phyloP scores from a whole-genome alignment of 2,888 invertebrate species.

The Cordilura impudica region DNA sequence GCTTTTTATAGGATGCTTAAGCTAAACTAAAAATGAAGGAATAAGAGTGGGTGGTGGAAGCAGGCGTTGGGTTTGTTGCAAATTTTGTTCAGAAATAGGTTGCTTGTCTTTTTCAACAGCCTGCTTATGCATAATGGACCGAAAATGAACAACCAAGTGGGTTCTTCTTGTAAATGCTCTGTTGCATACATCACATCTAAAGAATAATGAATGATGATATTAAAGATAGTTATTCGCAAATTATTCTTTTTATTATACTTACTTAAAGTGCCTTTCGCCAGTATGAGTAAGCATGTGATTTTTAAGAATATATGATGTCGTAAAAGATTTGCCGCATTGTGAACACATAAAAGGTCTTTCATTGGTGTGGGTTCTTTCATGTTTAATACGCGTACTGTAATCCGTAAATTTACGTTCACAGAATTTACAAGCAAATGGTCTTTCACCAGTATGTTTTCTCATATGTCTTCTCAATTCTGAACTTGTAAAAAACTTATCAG shows the following conservation, averaged over 20 bases:
- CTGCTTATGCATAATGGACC: constrained; percentile 64
- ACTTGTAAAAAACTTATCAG: constrained; percentile 71
- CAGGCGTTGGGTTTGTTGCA: constrained; percentile 3
- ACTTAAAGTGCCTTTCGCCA: constrained; percentile 72
- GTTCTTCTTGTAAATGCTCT: constrained; percentile 63
- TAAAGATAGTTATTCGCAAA: neutral
- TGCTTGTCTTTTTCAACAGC: constrained; percentile 61
- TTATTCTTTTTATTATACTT: constrained; percentile 16
- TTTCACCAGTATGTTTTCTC: constrained; percentile 71
- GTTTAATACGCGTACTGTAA: constrained; percentile 71
- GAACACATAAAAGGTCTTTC: constrained; percentile 71
- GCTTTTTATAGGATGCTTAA: no score
- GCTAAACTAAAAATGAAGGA: constrained; percentile 33
- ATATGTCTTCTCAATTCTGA: constrained; percentile 72
- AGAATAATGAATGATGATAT: neutral
- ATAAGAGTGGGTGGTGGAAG: constrained; percentile 1
- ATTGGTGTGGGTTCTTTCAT: constrained; percentile 73
- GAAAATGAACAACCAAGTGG: constrained; percentile 62
- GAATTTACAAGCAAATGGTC: constrained; percentile 70
- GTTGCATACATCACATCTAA: constrained; percentile 62
- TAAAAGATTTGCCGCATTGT: constrained; percentile 71
- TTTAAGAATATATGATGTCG: constrained; percentile 72
- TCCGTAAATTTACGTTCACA: constrained; percentile 71
- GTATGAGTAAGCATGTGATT: constrained; percentile 73
- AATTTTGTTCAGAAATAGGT: constrained; percentile 16